Evolutionary conservation across 2,113 vertebrate species (phyloP).

Genomic region (Triplophysa rosa): DNA sequence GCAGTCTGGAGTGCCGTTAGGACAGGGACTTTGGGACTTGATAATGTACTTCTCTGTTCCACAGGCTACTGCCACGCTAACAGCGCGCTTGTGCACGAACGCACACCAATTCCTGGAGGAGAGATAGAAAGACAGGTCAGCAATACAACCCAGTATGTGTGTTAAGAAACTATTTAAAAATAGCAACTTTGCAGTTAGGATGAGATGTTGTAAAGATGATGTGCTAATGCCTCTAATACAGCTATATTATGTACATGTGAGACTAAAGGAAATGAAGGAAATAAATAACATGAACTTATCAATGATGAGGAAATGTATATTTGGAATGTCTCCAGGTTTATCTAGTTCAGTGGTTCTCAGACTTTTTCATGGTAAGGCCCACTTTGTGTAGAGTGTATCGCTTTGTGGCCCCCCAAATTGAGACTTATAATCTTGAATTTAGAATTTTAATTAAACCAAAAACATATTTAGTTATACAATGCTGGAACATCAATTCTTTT

Average conservation of each 20-base stretch:
- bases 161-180: neutral
- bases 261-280: neutral
- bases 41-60: slow-evolving; percentile 82
- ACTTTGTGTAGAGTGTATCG: no score
- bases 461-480: no score
- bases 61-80: slow-evolving; percentile 72
- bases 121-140: slow-evolving; percentile 1
- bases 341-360: neutral
- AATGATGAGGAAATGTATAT: slow-evolving; percentile 11
- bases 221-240: neutral
- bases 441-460: no score
- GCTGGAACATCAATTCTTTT: no score
- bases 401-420: no score
- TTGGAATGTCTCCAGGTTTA: slow-evolving; percentile 17
- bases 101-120: slow-evolving; percentile 86
- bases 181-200: neutral
- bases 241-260: neutral
- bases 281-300: neutral
- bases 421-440: no score
- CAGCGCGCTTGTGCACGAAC: slow-evolving; percentile 69
- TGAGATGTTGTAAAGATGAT: neutral
- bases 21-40: slow-evolving; percentile 82
- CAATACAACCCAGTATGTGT: neutral
- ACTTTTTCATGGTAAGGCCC: no score
- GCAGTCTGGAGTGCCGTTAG: slow-evolving; percentile 71